These are phyloP conservation scores for Apolygus lucorum DNA, from an alignment of 1,140 invertebrate species.

Conservation along the genomic window DNA sequence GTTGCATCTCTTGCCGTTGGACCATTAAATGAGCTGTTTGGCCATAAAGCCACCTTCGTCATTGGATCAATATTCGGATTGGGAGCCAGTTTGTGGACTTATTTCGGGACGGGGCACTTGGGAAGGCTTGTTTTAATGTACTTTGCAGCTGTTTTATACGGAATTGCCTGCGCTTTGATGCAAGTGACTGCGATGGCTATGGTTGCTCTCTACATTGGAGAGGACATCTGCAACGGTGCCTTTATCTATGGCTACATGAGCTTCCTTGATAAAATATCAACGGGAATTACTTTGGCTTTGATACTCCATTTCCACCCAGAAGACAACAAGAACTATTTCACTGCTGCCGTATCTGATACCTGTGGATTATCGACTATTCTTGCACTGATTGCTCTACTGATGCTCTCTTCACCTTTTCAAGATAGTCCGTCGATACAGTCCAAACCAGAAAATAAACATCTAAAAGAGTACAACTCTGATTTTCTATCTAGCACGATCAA, in stretches of 20 bases:
- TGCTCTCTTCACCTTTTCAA: too few relatives aligned
- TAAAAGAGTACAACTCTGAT: too few relatives aligned
- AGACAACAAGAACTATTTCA: background rate
- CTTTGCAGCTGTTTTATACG: slow-evolving; percentile 53
- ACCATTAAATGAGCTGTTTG: slow-evolving; percentile 53
- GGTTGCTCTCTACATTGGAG: slow-evolving; percentile 82
- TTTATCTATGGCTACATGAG: slow-evolving; percentile 97
- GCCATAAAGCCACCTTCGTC: slow-evolving; percentile 50
- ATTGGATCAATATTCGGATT: slow-evolving; percentile 57
- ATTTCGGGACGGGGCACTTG: slow-evolving; percentile 46
- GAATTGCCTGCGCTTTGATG: slow-evolving; percentile 73
- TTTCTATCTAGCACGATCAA: too few relatives aligned
- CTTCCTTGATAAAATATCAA: slow-evolving; percentile 84
- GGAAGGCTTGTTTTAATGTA: slow-evolving; percentile 63
- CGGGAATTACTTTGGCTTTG: slow-evolving; percentile 63
- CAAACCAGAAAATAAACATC: too few relatives aligned
- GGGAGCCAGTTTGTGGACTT: slow-evolving; percentile 59
- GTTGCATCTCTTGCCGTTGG: slow-evolving; percentile 62
- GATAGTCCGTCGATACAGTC: too few relatives aligned
- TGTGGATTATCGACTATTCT: background rate
- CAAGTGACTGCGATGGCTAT: slow-evolving; percentile 81
- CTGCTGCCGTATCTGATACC: background rate
- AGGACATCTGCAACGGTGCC: slow-evolving; percentile 74
- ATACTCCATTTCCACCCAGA: slow-evolving; percentile 42
- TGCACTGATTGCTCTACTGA: too few relatives aligned